phyloP scores from a whole-genome alignment of 2,113 vertebrate genomes.

The Hippocampus guttulatus region DNA sequence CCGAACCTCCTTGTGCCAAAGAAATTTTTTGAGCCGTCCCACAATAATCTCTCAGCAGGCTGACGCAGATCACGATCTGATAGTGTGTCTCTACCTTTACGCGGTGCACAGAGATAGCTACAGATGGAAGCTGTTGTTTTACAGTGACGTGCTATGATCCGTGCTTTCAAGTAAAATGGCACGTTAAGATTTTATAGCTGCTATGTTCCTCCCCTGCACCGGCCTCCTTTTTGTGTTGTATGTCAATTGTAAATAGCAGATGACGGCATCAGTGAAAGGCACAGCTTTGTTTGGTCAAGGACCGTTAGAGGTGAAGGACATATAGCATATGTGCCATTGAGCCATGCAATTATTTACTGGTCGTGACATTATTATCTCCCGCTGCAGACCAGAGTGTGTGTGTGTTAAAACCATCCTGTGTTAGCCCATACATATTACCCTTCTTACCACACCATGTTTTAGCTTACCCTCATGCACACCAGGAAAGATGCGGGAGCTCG shows the following conservation, averaged over 20 bases:
- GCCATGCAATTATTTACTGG: slow-evolving; percentile 82
- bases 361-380: slow-evolving; percentile 81
- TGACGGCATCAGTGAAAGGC: slow-evolving; percentile 29
- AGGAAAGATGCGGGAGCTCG: slow-evolving; percentile 51
- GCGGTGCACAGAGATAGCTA: neutral
- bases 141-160: neutral
- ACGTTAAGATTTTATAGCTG: slow-evolving; percentile 6
- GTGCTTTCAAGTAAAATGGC: slow-evolving; percentile 4
- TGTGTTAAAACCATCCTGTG: slow-evolving; percentile 48
- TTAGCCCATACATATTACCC: slow-evolving; percentile 71
- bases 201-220: slow-evolving; percentile 14
- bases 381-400: slow-evolving; percentile 73
- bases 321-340: slow-evolving; percentile 75
- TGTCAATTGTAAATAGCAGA: slow-evolving; percentile 43
- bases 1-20: slow-evolving; percentile 23
- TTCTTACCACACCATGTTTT: slow-evolving; percentile 67
- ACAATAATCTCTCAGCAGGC: slow-evolving; percentile 16
- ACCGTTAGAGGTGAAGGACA: slow-evolving; percentile 73
- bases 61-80: slow-evolving; percentile 48
- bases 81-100: slow-evolving; percentile 6
- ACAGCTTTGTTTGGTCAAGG: slow-evolving; percentile 68
- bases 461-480: slow-evolving; percentile 72
- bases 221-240: slow-evolving; percentile 14
- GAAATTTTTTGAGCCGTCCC: slow-evolving; percentile 31
- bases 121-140: slow-evolving; percentile 4